A percentile compares a stretch with the other conserved stretches of the same genome.
phyloP scores from a whole-genome alignment of 2,888 invertebrate species.

The Andrena haemorrhoa region DNA sequence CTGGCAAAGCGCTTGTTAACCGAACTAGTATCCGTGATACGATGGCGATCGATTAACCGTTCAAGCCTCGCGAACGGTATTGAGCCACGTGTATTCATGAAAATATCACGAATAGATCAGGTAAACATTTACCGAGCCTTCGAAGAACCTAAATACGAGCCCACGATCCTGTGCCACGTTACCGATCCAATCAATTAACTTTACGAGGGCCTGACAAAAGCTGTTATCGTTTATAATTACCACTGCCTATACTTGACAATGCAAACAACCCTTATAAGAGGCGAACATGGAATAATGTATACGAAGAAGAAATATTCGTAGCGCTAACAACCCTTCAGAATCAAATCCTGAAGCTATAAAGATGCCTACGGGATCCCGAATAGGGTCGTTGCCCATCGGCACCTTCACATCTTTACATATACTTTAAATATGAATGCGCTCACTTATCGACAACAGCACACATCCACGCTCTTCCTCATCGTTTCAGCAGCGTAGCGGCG shows the following conservation, averaged over 20 bases:
- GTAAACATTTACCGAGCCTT: slow-evolving; percentile 22
- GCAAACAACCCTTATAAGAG: neutral
- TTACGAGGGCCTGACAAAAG: neutral
- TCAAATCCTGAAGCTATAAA: no score
- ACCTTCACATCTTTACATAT: no score
- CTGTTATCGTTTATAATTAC: neutral
- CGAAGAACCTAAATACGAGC: slow-evolving; percentile 11
- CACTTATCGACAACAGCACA: no score
- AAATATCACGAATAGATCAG: slow-evolving; percentile 16
- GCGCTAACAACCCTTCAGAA: no score
- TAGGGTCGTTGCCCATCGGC: no score
- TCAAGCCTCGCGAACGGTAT: neutral
- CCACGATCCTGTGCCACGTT: neutral
- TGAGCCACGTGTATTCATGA: slow-evolving; percentile 8
- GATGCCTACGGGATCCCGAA: no score
- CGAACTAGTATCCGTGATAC: slow-evolving; percentile 3
- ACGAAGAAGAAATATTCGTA: neutral
- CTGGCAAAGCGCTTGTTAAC: neutral
- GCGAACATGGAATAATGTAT: neutral
- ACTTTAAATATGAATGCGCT: no score
- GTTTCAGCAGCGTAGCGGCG: no score
- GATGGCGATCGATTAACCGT: slow-evolving; percentile 7
- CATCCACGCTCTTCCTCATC: no score
- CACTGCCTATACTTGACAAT: neutral
- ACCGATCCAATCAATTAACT: slow-evolving; percentile 1